Conservation (phyloP, 2,113 vertebrate species). For the Telmatochromis bifrenatus region DNA sequence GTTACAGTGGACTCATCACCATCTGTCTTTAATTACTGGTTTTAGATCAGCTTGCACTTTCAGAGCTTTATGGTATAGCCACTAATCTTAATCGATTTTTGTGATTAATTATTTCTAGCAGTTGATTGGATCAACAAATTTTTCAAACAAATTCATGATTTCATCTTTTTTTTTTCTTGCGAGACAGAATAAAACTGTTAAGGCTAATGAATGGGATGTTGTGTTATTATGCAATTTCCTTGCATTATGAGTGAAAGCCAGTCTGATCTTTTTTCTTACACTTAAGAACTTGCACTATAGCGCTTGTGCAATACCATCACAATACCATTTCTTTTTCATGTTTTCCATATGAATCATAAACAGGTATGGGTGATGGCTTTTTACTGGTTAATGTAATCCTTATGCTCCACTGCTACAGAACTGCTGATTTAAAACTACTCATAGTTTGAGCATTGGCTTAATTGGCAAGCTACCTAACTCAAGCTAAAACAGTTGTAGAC, state of each 20-base stretch:
- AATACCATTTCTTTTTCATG: neutral
- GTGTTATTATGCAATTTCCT: neutral
- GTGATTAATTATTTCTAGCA: neutral
- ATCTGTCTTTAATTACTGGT: neutral
- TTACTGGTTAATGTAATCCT: neutral
- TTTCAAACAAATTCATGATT: neutral
- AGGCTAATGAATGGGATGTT: neutral
- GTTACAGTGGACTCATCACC: slow-evolving; percentile 4
- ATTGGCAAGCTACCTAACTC: neutral
- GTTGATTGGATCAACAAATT: neutral
- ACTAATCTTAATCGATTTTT: neutral
- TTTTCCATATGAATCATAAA: neutral
- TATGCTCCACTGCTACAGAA: neutral
- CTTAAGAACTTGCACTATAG: neutral
- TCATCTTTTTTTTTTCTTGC: neutral
- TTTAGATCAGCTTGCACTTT: neutral
- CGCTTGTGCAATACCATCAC: neutral
- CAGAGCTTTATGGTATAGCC: neutral
- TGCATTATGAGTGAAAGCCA: neutral
- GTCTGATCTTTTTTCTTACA: neutral
- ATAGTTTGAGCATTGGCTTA: neutral
- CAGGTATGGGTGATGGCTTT: neutral
- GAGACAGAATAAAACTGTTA: neutral
- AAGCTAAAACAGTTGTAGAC: neutral
- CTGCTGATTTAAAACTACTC: neutral